A percentile compares a stretch with the other conserved stretches of the same genome.
Conservation (phyloP, 2,113 vertebrate species). For the Scomber scombrus region DNA sequence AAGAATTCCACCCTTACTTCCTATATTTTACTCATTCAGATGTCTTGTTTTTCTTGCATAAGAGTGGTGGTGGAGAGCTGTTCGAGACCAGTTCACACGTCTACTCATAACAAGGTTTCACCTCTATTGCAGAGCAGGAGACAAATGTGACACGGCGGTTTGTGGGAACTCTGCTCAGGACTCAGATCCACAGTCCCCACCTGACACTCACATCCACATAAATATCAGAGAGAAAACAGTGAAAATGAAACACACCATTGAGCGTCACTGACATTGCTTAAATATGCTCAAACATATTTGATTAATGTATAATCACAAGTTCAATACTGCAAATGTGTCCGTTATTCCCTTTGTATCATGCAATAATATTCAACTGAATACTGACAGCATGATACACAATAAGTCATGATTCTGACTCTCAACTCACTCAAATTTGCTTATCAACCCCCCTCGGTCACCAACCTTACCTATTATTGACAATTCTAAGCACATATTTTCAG, state of each 20-base stretch:
- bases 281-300: no score
- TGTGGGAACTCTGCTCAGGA: conserved; percentile 80
- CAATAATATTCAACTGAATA: background rate
- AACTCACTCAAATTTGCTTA: no score
- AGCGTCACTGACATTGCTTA: background rate
- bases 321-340: no score
- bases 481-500: no score
- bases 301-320: no score
- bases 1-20: background rate
- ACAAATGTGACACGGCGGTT: conserved; percentile 76
- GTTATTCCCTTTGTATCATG: no score
- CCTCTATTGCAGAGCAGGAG: conserved; percentile 71
- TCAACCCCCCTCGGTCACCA: no score
- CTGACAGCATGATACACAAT: background rate
- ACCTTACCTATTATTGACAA: no score
- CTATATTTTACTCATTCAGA: background rate
- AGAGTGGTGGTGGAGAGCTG: conserved; percentile 21
- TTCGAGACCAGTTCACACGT: conserved; percentile 59
- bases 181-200: conserved; percentile 61
- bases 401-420: no score
- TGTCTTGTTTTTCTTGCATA: conserved; percentile 45
- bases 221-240: background rate
- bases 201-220: conserved; percentile 6
- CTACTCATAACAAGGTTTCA: conserved; percentile 15
- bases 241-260: conserved; percentile 9